Evolutionary conservation across 2,797 vertebrate genomes (phyloP).

Genomic region (Xyrichtys novacula): DNA sequence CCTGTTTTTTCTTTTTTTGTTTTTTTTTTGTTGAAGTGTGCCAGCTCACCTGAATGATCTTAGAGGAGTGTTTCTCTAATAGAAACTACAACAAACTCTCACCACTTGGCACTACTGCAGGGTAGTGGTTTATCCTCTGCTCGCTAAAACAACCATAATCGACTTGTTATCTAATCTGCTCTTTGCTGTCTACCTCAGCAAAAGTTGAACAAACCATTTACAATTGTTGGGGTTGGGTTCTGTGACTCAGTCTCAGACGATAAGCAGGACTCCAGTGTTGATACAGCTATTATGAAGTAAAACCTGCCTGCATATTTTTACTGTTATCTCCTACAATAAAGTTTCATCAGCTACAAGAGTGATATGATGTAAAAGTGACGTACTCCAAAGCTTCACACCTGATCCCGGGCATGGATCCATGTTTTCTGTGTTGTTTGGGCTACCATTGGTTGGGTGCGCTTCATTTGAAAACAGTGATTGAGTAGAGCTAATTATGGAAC

Average conservation of each 20-base stretch:
- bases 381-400: constrained; percentile 20
- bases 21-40: constrained; percentile 49
- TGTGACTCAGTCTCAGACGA: constrained; percentile 15
- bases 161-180: constrained; percentile 31
- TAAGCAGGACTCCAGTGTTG: constrained; percentile 2
- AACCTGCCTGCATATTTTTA: constrained; percentile 23
- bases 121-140: constrained; percentile 32
- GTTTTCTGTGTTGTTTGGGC: constrained; percentile 50
- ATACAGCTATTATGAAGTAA: constrained; percentile 24
- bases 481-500: constrained; percentile 67
- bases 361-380: constrained; percentile 25
- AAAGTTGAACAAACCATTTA: constrained; percentile 30
- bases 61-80: constrained; percentile 66
- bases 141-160: constrained; percentile 6
- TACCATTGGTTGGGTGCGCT: constrained; percentile 39
- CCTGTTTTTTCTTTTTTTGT: constrained; percentile 47
- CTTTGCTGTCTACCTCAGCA: constrained; percentile 64
- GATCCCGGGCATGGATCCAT: constrained; percentile 10
- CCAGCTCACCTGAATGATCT: constrained; percentile 60
- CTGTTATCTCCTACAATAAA: constrained; percentile 7
- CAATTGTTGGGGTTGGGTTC: not conserved
- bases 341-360: constrained; percentile 20
- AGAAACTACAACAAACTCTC: constrained; percentile 20
- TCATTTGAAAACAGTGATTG: constrained; percentile 54
- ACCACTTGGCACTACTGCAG: constrained; percentile 18